Conservation (phyloP, 2,888 invertebrate species). For the Spatulosminthurus flaviceps region DNA sequence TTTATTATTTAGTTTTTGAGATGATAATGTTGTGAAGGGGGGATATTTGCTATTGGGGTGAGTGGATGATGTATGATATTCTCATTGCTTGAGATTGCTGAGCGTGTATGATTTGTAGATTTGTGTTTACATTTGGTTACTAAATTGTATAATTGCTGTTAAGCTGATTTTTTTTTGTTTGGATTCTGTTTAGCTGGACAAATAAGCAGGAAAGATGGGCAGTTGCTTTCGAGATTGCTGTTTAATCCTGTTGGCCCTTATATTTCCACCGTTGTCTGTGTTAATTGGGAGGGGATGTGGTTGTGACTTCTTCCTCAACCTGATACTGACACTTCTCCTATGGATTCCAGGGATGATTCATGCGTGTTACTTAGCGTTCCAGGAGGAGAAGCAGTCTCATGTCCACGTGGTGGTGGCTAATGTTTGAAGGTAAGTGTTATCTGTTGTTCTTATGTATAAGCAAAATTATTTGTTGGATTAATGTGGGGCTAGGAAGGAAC, state of each 20-base stretch:
- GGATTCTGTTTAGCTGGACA: not conserved
- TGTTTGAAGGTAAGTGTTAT: no score
- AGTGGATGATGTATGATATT: no score
- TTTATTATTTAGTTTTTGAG: no score
- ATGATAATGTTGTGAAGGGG: no score
- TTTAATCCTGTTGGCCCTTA: conserved; percentile 28
- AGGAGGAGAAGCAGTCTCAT: not conserved
- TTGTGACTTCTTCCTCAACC: conserved; percentile 39
- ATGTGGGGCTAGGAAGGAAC: no score
- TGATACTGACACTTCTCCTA: conserved; percentile 41
- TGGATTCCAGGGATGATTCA: conserved; percentile 46
- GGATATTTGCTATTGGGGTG: no score
- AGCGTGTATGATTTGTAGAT: no score
- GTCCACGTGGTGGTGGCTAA: not conserved
- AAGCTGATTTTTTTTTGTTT: not conserved
- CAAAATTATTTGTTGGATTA: no score
- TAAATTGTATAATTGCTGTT: no score
- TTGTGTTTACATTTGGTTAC: no score
- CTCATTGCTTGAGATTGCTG: no score
- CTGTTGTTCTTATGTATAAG: no score
- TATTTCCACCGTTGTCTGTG: conserved; percentile 46
- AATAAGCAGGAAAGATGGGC: not conserved
- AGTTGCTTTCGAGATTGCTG: conserved; percentile 6
- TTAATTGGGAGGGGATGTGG: conserved; percentile 32
- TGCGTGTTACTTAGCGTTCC: conserved; percentile 21